phyloP scores from a whole-genome alignment of 2,797 vertebrate species.

The Delichon dasypus region DNA sequence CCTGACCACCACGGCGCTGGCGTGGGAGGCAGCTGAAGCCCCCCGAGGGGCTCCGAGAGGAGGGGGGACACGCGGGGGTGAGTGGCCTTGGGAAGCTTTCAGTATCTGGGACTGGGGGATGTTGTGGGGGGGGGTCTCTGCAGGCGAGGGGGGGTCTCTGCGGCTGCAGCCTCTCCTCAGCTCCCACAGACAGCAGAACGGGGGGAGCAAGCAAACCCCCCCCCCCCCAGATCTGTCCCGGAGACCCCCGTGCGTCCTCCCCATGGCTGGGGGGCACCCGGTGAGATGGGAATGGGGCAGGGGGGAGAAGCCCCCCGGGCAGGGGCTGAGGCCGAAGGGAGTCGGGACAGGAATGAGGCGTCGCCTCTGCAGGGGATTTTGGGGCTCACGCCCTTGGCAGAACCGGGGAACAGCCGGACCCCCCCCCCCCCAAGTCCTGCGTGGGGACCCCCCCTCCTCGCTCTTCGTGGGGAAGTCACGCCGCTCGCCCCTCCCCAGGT shows the following conservation, averaged over 20 bases:
- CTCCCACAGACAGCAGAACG: neutral
- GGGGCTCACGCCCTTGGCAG: neutral
- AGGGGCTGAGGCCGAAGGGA: neutral
- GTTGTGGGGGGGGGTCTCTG: neutral
- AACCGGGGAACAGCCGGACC: fast-evolving
- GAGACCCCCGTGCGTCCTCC: neutral
- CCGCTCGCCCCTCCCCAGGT: neutral
- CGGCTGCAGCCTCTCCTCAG: neutral
- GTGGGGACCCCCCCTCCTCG: neutral
- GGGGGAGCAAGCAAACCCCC: neutral
- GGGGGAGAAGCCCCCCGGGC: neutral
- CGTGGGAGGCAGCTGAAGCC: neutral
- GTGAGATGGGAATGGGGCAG: neutral
- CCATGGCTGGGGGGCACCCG: neutral
- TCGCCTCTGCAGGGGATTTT: neutral
- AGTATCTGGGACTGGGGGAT: neutral
- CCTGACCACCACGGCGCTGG: neutral
- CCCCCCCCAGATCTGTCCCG: neutral
- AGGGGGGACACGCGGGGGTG: neutral
- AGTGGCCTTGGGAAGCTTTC: neutral
- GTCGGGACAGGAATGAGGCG: neutral
- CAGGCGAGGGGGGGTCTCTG: neutral
- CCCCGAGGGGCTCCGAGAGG: neutral
- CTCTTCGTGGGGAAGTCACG: neutral
- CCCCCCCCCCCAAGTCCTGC: neutral